Evolutionary conservation across 2,797 vertebrate species (phyloP).

Genomic region (Coilia nasus): DNA sequence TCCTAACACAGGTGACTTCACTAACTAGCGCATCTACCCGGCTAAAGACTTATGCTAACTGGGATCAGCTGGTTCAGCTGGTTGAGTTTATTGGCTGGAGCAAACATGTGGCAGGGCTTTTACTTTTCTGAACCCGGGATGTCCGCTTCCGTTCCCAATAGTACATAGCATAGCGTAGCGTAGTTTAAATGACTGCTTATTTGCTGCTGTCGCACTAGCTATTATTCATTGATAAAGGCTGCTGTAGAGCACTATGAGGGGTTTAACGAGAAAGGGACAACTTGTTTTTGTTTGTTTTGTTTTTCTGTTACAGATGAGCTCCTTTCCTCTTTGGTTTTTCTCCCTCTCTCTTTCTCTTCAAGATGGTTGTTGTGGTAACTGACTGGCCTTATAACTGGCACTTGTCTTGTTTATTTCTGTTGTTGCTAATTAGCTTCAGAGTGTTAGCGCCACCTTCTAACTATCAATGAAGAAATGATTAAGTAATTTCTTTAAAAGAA

Average conservation of each 20-base stretch:
- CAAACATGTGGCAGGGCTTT: too few species aligned
- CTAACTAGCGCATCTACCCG: too few species aligned
- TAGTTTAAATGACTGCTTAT: not conserved
- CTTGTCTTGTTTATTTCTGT: not conserved
- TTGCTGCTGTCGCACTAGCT: not conserved
- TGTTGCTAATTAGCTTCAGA: not conserved
- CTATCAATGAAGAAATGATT: not conserved
- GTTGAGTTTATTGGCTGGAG: too few species aligned
- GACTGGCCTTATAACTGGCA: not conserved
- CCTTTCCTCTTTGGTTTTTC: not conserved
- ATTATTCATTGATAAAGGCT: slow-evolving; percentile 8
- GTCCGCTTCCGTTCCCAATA: too few species aligned
- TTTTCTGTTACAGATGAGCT: not conserved
- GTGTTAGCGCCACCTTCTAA: not conserved
- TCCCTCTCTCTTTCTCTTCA: not conserved
- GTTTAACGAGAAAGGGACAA: not conserved
- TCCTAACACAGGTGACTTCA: too few species aligned
- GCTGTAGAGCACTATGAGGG: not conserved
- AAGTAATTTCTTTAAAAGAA: not conserved
- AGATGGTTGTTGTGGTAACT: slow-evolving; percentile 8
- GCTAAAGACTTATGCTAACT: too few species aligned
- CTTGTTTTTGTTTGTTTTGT: not conserved
- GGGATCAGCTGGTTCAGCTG: too few species aligned
- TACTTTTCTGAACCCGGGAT: too few species aligned
- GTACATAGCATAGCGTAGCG: not conserved